Evolutionary conservation across 2,888 invertebrate genomes (phyloP), one percentile per base, ranked within the genome.

Genomic region (Pterostichus niger): DNA sequence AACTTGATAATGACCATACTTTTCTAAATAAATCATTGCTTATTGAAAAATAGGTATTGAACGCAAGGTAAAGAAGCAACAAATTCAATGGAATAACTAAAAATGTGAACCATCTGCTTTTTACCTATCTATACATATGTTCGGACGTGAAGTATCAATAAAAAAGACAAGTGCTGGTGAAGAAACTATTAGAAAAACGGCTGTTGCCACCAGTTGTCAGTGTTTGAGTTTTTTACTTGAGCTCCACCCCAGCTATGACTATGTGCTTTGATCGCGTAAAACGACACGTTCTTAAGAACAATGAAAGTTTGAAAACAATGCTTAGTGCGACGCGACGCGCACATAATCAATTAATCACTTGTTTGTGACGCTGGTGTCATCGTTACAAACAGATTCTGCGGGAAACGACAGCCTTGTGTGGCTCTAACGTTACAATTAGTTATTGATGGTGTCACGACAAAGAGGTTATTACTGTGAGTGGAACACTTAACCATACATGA

Each of bases 341-440:
- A 85, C 86, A 86, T 84, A 85, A 86, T 86, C 87, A 86, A 87
- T 87, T 87, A 86, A 87, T 87, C 87, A 87, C 85, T 84, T 86
- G 85, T 85, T 85, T 86, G 85, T 86, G 85, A 85, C 85, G 86
- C 85, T 86, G 84, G 85, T 86, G 85, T 80, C 80, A 80, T 80
- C 49, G 52, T 80, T 44, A 80, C 68, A 68, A 56, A 71, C 68
- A 71, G 68, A 71, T 71, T 71, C 77, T 40, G 40, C 40, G 40
- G 40, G 2, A 40, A 59, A 17, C 77, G 59, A 86, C 85, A 84
- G 85, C 80, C 84, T 87, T 86, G 84, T 86, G 85, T 86, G 86
- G 87, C 87, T 40, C 85, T 85, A 87, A 85, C 86, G 85, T 87
- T 86, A 86, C 87, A 87, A 87, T 87, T 87, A 87, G 86, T 87